These are phyloP conservation scores for Reinhardtius hippoglossoides DNA, from an alignment of 2,113 vertebrate genomes.

Conservation along the genomic window DNA sequence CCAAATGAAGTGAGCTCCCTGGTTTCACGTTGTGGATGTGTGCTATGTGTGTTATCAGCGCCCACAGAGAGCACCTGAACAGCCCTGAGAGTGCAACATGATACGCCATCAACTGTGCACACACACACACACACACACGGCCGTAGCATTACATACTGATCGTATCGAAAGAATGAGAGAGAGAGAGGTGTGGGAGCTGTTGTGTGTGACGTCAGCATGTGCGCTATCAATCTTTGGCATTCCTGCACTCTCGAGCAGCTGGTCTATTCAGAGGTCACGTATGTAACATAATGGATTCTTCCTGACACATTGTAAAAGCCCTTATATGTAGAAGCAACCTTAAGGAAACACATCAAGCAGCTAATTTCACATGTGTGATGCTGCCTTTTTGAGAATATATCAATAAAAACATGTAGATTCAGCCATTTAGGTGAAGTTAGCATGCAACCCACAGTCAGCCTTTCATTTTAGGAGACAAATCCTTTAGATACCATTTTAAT, in stretches of 20 bases:
- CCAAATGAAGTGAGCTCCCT: conserved; percentile 52
- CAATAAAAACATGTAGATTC: not conserved
- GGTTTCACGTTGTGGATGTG: conserved; percentile 52
- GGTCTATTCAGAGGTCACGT: conserved; percentile 74
- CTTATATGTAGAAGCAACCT: conserved; percentile 15
- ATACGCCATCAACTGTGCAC: conserved; percentile 69
- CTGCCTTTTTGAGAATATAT: not conserved
- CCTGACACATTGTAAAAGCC: conserved; percentile 33
- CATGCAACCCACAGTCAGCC: not conserved
- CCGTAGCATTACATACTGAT: conserved; percentile 68
- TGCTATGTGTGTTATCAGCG: conserved; percentile 61
- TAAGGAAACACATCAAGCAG: not conserved
- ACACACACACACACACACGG: conserved; percentile 48
- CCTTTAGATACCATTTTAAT: not conserved
- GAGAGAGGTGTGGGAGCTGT: conserved; percentile 57
- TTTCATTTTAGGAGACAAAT: conserved; percentile 1
- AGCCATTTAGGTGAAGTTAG: not conserved
- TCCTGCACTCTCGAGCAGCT: conserved; percentile 68
- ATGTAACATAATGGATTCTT: conserved; percentile 61
- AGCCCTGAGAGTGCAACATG: conserved; percentile 67
- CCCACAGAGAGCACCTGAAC: conserved; percentile 47
- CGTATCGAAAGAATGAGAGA: conserved; percentile 53
- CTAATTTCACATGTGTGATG: not conserved
- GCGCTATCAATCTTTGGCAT: conserved; percentile 76
- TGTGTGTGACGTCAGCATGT: conserved; percentile 65